Evolutionary conservation across 2,113 vertebrate genomes (phyloP).

Genomic region (Chaenocephalus aceratus): DNA sequence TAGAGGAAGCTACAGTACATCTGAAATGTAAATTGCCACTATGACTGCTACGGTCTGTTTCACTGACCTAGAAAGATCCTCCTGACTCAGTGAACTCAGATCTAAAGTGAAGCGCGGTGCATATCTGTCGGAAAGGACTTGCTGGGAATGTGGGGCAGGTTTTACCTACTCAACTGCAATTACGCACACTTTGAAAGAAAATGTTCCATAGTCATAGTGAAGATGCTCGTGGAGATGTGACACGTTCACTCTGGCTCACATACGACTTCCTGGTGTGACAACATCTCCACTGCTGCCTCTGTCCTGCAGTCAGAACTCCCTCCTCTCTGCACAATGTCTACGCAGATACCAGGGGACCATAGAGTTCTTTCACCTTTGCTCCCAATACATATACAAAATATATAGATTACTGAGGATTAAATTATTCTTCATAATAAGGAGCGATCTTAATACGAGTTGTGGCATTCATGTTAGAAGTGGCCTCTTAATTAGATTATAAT

Average conservation of each 20-base stretch:
- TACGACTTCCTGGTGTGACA: not conserved
- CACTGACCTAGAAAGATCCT: constrained; percentile 69
- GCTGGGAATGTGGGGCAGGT: constrained; percentile 29
- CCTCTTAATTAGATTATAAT: not conserved
- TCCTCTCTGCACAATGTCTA: not conserved
- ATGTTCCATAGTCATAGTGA: not conserved
- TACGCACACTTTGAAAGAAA: constrained; percentile 7
- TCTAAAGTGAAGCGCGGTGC: constrained; percentile 53
- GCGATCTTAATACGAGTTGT: not conserved
- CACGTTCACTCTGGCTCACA: not conserved
- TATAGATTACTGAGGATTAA: not conserved
- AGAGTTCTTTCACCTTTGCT: not conserved
- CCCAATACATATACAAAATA: not conserved
- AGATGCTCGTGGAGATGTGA: not conserved
- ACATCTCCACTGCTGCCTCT: constrained; percentile 9
- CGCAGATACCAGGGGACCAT: not conserved
- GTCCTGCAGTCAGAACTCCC: not conserved
- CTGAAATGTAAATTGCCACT: constrained; percentile 16
- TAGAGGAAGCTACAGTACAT: constrained; percentile 26
- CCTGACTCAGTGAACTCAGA: constrained; percentile 44
- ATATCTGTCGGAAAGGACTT: constrained; percentile 51
- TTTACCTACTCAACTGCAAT: constrained; percentile 14
- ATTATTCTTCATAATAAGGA: not conserved
- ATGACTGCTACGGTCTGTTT: constrained; percentile 36
- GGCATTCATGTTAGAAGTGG: not conserved